phyloP scores from a whole-genome alignment of 2,797 vertebrate genomes.

The Falco biarmicus region DNA sequence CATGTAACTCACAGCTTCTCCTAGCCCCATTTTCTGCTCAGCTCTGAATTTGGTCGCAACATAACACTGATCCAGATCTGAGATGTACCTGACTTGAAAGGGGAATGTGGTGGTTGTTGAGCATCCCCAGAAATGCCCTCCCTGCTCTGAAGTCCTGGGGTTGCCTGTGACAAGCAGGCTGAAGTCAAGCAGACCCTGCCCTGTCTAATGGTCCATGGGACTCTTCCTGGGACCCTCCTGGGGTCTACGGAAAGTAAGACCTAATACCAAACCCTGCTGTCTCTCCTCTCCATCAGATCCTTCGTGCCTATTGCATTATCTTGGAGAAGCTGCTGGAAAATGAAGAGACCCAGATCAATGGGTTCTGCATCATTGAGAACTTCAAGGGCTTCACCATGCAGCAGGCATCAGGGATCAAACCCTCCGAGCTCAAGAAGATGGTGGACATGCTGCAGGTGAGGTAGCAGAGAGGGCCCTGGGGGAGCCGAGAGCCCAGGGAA shows the following conservation, averaged over 20 bases:
- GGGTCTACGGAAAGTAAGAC: neutral
- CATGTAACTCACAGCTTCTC: neutral
- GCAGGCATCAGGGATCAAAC: conserved; percentile 92
- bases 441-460: conserved; percentile 98
- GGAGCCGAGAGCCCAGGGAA: neutral
- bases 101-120: neutral
- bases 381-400: conserved; percentile 98
- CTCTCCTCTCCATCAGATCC: conserved; percentile 78
- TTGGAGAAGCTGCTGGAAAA: conserved; percentile 95
- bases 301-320: conserved; percentile 95
- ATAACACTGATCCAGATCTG: neutral
- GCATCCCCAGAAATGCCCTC: neutral
- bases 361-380: conserved; percentile 96
- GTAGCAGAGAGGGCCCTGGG: neutral
- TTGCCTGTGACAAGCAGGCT: neutral
- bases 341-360: conserved; percentile 97
- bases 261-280: neutral
- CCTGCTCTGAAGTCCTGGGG: neutral
- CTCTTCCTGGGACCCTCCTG: neutral
- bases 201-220: neutral
- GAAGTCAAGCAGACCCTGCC: neutral
- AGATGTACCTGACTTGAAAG: neutral
- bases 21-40: neutral
- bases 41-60: neutral
- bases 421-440: conserved; percentile 97